A percentile compares a stretch with the other conserved stretches of the same genome.
These are phyloP conservation scores for Panurus biarmicus DNA, from an alignment of 2,113 vertebrate species.

Conservation along the genomic window DNA sequence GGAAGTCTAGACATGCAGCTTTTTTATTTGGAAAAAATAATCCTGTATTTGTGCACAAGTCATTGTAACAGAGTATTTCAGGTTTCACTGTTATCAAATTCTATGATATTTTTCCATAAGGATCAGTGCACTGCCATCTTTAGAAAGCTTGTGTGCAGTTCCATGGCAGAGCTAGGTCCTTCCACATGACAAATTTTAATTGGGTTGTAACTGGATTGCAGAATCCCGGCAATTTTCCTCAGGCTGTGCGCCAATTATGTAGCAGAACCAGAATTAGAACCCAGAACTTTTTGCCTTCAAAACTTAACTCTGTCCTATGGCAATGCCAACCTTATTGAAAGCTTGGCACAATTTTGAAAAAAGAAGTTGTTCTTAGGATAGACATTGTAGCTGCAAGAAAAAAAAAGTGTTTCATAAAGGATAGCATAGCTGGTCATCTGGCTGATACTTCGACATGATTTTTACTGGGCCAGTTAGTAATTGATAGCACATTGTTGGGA, in stretches of 20 bases:
- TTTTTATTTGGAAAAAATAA: background rate
- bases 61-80: background rate
- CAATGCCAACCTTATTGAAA: background rate
- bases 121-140: background rate
- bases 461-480: background rate
- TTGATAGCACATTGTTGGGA: background rate
- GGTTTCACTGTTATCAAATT: background rate
- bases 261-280: background rate
- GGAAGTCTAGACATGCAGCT: background rate
- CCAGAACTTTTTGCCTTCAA: background rate
- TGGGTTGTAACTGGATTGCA: background rate
- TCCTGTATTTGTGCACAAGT: background rate
- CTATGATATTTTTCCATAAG: background rate
- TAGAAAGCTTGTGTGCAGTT: background rate
- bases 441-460: background rate
- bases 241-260: background rate
- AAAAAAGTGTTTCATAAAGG: background rate
- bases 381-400: background rate
- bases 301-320: background rate
- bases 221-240: background rate
- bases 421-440: background rate
- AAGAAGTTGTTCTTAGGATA: background rate
- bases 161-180: background rate
- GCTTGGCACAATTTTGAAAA: background rate
- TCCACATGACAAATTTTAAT: conserved; percentile 51